Conservation (phyloP, 2,888 invertebrate genomes). For the Agonum fuliginosum region DNA sequence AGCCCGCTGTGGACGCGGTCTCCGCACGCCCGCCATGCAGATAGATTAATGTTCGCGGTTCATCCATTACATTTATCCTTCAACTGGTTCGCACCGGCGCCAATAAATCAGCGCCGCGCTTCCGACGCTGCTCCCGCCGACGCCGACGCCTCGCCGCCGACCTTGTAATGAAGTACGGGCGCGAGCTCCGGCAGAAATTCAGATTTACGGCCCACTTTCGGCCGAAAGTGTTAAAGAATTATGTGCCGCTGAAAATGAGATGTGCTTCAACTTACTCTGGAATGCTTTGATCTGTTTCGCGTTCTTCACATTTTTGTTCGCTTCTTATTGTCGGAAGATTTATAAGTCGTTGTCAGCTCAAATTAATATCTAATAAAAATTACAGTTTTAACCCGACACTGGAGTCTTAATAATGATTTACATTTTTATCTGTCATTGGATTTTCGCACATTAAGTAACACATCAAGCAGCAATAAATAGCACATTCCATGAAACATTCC, state of each 20-base stretch:
- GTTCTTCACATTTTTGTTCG: constrained; percentile 28
- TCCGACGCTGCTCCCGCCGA: constrained; percentile 13
- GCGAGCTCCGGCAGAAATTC: constrained; percentile 68
- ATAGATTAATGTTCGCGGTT: constrained; percentile 68
- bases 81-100: constrained; percentile 68
- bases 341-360: not conserved
- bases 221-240: constrained; percentile 75
- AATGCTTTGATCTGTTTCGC: constrained; percentile 34
- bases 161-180: constrained; percentile 68
- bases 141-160: constrained; percentile 35
- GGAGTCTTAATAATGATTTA: not conserved
- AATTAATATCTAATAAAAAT: constrained; percentile 27
- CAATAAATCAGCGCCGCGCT: constrained; percentile 68
- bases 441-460: too few relatives aligned
- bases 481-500: too few relatives aligned
- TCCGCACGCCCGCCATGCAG: constrained; percentile 48
- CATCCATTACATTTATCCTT: constrained; percentile 71
- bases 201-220: constrained; percentile 71
- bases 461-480: too few relatives aligned
- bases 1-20: constrained; percentile 19
- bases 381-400: not conserved
- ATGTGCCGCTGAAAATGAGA: constrained; percentile 75
- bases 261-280: constrained; percentile 70
- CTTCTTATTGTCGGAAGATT: constrained; percentile 10
- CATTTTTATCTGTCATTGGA: not conserved